phyloP scores from a whole-genome alignment of 2,113 vertebrate species.

The Callipepla squamata region DNA sequence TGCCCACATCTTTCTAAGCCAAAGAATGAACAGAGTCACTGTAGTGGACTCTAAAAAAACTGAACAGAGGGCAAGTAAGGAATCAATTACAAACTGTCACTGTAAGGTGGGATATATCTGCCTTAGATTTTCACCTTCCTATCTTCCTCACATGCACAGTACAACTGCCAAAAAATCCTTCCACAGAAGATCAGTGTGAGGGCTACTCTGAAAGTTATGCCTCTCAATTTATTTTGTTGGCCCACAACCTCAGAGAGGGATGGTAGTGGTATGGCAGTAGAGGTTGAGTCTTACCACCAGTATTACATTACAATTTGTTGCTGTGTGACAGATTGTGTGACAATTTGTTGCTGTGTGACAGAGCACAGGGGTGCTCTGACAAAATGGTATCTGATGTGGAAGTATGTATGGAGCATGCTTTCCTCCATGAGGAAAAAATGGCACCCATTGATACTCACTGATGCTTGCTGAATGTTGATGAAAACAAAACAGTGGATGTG shows the following conservation, averaged over 20 bases:
- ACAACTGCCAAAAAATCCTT: neutral
- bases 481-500: neutral
- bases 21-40: neutral
- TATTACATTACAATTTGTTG: too few relatives aligned
- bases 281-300: too few relatives aligned
- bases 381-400: neutral
- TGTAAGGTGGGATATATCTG: neutral
- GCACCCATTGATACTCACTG: neutral
- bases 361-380: too few relatives aligned
- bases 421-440: neutral
- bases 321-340: too few relatives aligned
- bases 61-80: neutral
- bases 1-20: neutral
- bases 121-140: neutral
- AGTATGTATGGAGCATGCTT: neutral
- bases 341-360: too few relatives aligned
- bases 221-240: too few relatives aligned
- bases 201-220: too few relatives aligned
- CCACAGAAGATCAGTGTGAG: neutral
- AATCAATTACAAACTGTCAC: fast-evolving
- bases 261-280: too few relatives aligned
- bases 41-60: neutral
- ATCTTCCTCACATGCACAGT: neutral
- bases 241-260: too few relatives aligned
- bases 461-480: neutral